phyloP scores from a whole-genome alignment of 2,113 vertebrate species.

The Prionailurus bengalensis region DNA sequence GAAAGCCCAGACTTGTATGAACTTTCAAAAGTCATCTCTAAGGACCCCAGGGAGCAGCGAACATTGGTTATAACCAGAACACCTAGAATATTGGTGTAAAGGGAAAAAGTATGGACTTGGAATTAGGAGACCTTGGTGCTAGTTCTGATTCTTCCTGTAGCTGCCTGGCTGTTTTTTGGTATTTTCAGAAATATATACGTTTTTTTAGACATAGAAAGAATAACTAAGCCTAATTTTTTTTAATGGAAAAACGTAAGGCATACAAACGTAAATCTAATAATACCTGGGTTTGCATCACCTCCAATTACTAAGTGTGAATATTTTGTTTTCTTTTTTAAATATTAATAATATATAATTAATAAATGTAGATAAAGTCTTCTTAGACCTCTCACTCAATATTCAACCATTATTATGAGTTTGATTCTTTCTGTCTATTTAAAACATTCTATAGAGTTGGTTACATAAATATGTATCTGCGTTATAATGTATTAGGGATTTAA shows the following conservation, averaged over 20 bases:
- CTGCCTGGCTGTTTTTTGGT: not conserved
- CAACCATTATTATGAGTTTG: not conserved
- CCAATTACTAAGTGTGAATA: not conserved
- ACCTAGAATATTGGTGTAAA: not conserved
- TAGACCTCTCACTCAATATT: not conserved
- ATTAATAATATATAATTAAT: not conserved
- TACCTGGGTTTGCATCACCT: not conserved
- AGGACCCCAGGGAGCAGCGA: not conserved
- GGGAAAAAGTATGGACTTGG: not conserved
- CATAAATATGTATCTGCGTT: not conserved
- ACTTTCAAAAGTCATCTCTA: slow-evolving; percentile 58
- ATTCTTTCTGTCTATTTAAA: slow-evolving; percentile 43
- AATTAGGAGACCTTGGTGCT: not conserved
- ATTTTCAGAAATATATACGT: not conserved
- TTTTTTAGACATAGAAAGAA: not conserved
- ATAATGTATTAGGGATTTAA: not conserved
- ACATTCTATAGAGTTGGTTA: not conserved
- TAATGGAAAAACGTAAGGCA: not conserved
- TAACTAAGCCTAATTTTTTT: not conserved
- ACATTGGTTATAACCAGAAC: slow-evolving; percentile 31
- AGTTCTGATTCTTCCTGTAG: not conserved
- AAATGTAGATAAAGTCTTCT: not conserved
- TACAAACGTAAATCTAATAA: not conserved
- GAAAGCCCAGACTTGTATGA: slow-evolving; percentile 48
- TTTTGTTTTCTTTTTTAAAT: not conserved